Conservation (phyloP, 2,797 vertebrate genomes). For the Denticeps clupeoides region DNA sequence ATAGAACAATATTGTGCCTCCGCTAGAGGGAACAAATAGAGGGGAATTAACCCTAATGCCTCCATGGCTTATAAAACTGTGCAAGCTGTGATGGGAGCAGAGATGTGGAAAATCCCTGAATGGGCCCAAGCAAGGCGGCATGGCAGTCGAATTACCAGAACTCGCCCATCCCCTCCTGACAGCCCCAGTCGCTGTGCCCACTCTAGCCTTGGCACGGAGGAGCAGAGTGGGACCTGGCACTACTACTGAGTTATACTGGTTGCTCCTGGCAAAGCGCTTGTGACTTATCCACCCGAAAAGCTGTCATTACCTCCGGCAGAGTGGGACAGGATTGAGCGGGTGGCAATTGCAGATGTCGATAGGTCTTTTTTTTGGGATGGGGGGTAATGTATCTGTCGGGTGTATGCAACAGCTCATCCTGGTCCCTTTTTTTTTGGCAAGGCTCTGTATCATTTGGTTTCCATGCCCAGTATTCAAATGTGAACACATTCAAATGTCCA, state of each 20-base stretch:
- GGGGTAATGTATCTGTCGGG: not conserved
- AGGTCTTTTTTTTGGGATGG: not conserved
- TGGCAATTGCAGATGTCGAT: not conserved
- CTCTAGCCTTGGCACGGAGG: slow-evolving; percentile 20
- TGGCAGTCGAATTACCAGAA: slow-evolving; percentile 9
- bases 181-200: slow-evolving; percentile 18
- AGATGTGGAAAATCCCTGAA: slow-evolving; percentile 26
- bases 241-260: slow-evolving; percentile 20
- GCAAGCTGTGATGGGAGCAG: not conserved
- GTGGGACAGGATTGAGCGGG: not conserved
- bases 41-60: slow-evolving; percentile 23
- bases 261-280: slow-evolving; percentile 24
- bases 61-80: slow-evolving; percentile 8
- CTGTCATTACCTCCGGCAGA: slow-evolving; percentile 21
- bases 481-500: slow-evolving; percentile 23
- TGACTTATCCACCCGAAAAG: slow-evolving; percentile 32
- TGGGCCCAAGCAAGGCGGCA: slow-evolving; percentile 20
- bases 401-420: not conserved
- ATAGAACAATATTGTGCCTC: slow-evolving; percentile 15
- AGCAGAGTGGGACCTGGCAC: slow-evolving; percentile 24
- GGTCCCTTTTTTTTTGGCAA: not conserved
- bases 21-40: slow-evolving; percentile 23
- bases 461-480: slow-evolving; percentile 29
- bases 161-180: slow-evolving; percentile 9
- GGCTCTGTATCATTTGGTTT: slow-evolving; percentile 15